Base-by-base conservation (phyloP, 1,140 invertebrate species). In the Dysdera silvatica region DNA sequence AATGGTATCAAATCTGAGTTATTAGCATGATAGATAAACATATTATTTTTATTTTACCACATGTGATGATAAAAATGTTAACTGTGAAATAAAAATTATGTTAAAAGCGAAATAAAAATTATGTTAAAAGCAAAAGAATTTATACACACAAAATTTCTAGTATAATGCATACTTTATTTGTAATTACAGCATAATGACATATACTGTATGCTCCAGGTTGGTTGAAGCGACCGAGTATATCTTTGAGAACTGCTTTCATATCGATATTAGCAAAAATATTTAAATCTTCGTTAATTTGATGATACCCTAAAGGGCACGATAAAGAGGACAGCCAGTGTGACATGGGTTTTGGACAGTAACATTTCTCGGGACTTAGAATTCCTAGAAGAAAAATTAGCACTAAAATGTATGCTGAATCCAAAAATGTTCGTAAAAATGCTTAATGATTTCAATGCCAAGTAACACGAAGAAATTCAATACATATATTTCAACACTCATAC, bases 181-280 rank as follows among this genome's bases (percentile, higher is more conserved):
- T 75, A 73, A 89, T 87, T 2, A 98, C 79, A 31, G 87, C 82
- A 79, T 96, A 98, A 74, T 95, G 88, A 74, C 92, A 95, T 67
- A 96, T 81, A 72, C 91, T 94, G 66, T 88, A 82, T 60, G 85
- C 84, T 63, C 84, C 82, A 8, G 88, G 84, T 58, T 82, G 82
- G 75, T 88, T 80, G 73, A 85, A 91, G 60, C 76, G 75, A 65
- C 79, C 73, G 3, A 83, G 74, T 18, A 87, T 82, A 73, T 83
- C 81, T 45, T 82, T 70, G 52, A 88, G 77, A 64, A 87, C 79
- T 47, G 76, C 68, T 58, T 82, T 80, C 78, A 94, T 89, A 74
- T 94, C 80, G 14, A 95, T 80, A 51, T 76, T 75, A 48, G 78
- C 69, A 76, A 92, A 95, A 18, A 73, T 74, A 67, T 78, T 75